Evolutionary conservation across 2,888 invertebrate genomes (phyloP), one percentile per base, ranked within the genome.

Genomic region (Drosophila monieri): DNA sequence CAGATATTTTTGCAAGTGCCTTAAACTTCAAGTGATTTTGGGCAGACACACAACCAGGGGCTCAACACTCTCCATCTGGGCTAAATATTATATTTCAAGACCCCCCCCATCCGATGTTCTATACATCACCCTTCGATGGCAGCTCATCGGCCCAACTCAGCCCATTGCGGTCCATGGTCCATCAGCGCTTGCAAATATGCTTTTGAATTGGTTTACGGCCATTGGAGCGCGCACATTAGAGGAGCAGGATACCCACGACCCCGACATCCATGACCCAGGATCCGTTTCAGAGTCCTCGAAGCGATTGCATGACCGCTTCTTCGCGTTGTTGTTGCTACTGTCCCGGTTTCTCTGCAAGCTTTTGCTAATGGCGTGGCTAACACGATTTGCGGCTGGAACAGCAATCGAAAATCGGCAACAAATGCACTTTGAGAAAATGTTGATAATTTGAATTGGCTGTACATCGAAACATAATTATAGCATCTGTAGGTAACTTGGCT

Each of bases 291-390:
- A 47, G 47, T 30, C 60, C 55, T 32, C 35, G n/a, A n/a, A 32
- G 30, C 49, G 53, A 68, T 54, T 54, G 51, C 60, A 60, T 15
- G 58, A 41, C 54, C 58, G 39, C 55, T 58, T 37, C 64, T 64
- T 52, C 44, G 27, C 43, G 62, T 27, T 57, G 55, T 14, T 77
- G 58, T 71, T 72, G 70, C 59, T 74, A 73, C 62, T 71, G 73
- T 54, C 43, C 47, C 37, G 48, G 58, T 60, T 69, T 74, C 70
- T 72, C 69, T 67, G 67, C 62, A 71, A 77, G 81, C 86, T 84
- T 76, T 86, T 86, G 86, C 83, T 84, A 87, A 87, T 84, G 81
- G 84, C 87, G 76, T 87, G 85, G 75, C 81, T 84, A 84, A 84
- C 77, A 87, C 79, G 84, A 84, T 84, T 84, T 85, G 80, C 54